These are phyloP conservation scores for Rhynchomys soricoides DNA, from an alignment of 2,113 vertebrate species.

Conservation along the genomic window DNA sequence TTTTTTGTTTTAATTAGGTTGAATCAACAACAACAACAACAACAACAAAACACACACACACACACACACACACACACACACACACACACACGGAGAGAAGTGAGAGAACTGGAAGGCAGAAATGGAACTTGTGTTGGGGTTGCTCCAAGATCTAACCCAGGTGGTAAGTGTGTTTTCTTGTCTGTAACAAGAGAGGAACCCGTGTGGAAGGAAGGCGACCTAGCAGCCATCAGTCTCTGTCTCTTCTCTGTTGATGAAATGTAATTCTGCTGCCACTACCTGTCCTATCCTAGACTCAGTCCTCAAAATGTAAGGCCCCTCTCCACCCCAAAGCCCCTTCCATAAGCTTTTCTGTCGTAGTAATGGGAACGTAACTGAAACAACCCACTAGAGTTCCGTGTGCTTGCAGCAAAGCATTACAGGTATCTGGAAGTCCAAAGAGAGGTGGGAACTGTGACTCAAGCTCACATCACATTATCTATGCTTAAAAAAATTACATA, in stretches of 20 bases:
- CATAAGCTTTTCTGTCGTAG: neutral
- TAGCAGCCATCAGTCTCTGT: neutral
- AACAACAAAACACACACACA: too few relatives aligned
- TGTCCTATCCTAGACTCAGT: neutral
- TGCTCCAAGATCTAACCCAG: fast-evolving
- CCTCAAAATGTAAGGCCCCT: neutral
- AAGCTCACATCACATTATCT: neutral
- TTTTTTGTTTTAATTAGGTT: neutral
- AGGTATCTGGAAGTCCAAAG: conserved; percentile 36
- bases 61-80: neutral
- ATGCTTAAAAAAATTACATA: neutral
- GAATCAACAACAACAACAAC: neutral
- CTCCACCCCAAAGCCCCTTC: neutral
- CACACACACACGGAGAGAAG: too few relatives aligned
- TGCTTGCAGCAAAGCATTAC: conserved; percentile 61
- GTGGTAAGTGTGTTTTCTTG: too few relatives aligned
- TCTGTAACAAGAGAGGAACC: too few relatives aligned
- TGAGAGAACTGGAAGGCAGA: too few relatives aligned
- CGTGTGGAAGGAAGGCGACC: neutral
- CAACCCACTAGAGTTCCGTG: conserved; percentile 40
- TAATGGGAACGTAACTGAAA: neutral
- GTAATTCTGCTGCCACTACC: neutral
- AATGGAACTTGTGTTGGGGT: neutral
- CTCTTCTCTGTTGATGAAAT: neutral
- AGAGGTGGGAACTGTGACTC: neutral